A percentile compares a stretch with the other conserved stretches of the same genome.
These are phyloP conservation scores for Hystrix brachyura DNA, from an alignment of 2,113 vertebrate species.

Conservation along the genomic window DNA sequence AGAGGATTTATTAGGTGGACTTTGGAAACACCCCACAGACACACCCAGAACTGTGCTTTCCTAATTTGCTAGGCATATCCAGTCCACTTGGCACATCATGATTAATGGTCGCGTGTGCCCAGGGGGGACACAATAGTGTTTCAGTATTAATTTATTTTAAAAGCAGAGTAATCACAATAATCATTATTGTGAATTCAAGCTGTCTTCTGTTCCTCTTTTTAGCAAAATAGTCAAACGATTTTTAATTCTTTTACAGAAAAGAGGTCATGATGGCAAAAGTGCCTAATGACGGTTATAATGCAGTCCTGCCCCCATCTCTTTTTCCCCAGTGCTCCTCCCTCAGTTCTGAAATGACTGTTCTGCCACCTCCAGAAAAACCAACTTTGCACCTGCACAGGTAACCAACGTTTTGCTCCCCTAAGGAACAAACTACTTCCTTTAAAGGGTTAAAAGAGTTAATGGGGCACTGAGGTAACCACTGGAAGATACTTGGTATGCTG, in stretches of 20 bases:
- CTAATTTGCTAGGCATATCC: neutral
- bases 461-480: neutral
- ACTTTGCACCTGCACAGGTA: too few species aligned
- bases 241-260: neutral
- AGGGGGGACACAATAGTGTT: neutral
- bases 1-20: neutral
- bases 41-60: neutral
- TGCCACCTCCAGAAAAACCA: neutral
- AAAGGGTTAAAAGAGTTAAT: neutral
- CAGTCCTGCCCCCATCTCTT: neutral
- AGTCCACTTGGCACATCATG: neutral
- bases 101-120: neutral
- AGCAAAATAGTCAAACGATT: neutral
- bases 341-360: neutral
- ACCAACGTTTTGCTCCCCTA: neutral
- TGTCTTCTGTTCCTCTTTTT: neutral
- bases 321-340: neutral
- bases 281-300: neutral
- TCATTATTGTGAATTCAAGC: neutral
- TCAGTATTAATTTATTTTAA: neutral
- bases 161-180: slow-evolving; percentile 31
- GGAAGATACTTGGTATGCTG: neutral
- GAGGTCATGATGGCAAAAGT: neutral
- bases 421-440: neutral
- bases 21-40: neutral